Conservation (phyloP, 2,888 invertebrate species). For the Drosophila mulleri region DNA sequence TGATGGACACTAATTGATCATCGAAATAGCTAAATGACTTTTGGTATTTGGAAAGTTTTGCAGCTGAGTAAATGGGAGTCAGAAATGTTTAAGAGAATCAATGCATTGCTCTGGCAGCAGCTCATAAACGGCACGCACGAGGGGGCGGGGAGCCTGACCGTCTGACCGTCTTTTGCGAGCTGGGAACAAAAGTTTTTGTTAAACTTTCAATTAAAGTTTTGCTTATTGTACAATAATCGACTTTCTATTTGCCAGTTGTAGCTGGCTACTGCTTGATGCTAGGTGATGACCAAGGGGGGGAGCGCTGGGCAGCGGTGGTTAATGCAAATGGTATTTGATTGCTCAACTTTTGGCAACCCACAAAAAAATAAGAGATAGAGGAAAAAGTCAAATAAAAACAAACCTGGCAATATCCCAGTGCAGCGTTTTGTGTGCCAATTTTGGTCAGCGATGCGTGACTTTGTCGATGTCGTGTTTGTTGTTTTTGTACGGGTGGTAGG, state of each 20-base stretch:
- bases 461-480: conserved; percentile 73
- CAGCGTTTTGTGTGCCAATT: conserved; percentile 68
- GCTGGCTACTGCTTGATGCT: conserved; percentile 1
- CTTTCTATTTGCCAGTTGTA: conserved; percentile 56
- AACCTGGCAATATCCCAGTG: conserved; percentile 56
- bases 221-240: conserved; percentile 49
- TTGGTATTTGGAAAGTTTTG: conserved; percentile 29
- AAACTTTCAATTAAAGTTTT: conserved; percentile 60
- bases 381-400: conserved; percentile 24
- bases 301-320: conserved; percentile 21
- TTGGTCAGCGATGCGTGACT: conserved; percentile 80
- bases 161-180: conserved; percentile 5
- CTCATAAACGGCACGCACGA: conserved; percentile 30
- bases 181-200: conserved; percentile 35
- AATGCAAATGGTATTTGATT: conserved; percentile 77
- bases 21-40: conserved; percentile 31
- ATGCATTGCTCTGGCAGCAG: conserved; percentile 12
- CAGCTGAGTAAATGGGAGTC: conserved; percentile 8
- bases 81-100: conserved; percentile 19
- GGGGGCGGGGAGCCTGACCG: background rate
- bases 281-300: background rate
- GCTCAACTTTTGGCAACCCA: conserved; percentile 61
- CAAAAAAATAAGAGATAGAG: background rate
- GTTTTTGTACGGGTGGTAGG: conserved; percentile 35
- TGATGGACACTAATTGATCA: conserved; percentile 59